These are phyloP conservation scores for Xestia sexstrigata DNA, from an alignment of 2,888 invertebrate species.

Conservation along the genomic window DNA sequence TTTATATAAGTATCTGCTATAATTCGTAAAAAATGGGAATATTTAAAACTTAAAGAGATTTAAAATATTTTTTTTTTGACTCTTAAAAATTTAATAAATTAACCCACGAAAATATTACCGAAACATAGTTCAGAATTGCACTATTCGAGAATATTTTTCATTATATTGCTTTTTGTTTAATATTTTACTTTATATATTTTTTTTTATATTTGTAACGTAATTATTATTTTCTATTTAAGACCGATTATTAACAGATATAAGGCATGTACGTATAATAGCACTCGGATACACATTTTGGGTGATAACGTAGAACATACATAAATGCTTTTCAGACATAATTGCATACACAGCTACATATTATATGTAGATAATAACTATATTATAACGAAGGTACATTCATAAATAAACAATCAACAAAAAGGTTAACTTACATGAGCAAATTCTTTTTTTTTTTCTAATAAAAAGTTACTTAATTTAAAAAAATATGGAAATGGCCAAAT, in stretches of 20 bases:
- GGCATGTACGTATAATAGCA: conserved; percentile 66
- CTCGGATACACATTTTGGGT: conserved; percentile 52
- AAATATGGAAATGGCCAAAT: not conserved
- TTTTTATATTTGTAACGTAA: conserved; percentile 45
- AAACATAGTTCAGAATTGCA: conserved; percentile 35
- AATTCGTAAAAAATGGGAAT: conserved; percentile 21
- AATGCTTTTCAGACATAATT: conserved; percentile 54
- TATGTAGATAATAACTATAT: conserved; percentile 36
- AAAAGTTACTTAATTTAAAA: conserved; percentile 12
- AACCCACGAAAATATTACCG: not conserved
- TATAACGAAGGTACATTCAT: conserved; percentile 44
- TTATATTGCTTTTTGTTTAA: conserved; percentile 2
- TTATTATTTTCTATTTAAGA: conserved; percentile 50
- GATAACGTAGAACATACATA: conserved; percentile 50
- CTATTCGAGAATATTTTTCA: conserved; percentile 28
- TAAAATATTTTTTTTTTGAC: not conserved
- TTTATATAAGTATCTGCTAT: conserved; percentile 20
- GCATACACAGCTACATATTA: conserved; percentile 51
- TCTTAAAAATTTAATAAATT: not conserved
- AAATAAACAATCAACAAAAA: conserved; percentile 49
- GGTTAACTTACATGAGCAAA: conserved; percentile 55
- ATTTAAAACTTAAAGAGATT: conserved; percentile 33
- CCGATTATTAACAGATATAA: conserved; percentile 61
- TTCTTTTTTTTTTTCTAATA: not conserved
- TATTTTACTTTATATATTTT: conserved; percentile 20